These are phyloP conservation scores for Elephantulus edwardii DNA, from an alignment of 2,113 vertebrate genomes.

Conservation along the genomic window DNA sequence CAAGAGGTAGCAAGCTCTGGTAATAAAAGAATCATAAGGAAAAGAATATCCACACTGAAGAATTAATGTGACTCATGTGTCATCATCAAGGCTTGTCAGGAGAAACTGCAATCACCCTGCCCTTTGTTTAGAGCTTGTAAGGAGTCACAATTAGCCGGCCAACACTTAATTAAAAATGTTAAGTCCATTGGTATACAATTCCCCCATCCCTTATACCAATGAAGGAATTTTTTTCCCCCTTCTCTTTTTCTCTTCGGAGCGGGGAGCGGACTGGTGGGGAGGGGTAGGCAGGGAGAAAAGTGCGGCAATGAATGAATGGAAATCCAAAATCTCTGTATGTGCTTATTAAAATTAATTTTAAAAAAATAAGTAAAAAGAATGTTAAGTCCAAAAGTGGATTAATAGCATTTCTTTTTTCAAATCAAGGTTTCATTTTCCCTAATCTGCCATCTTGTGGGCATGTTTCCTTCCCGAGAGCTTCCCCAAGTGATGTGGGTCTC, in stretches of 20 bases:
- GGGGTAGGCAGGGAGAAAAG: too few species aligned
- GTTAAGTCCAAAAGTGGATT: neutral
- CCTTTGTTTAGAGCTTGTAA: slow-evolving; percentile 19
- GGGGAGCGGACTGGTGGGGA: too few species aligned
- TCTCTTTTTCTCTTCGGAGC: too few species aligned
- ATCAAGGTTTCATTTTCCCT: neutral
- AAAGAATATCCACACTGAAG: neutral
- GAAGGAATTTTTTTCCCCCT: too few species aligned
- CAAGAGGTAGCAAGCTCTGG: neutral
- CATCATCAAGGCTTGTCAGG: neutral
- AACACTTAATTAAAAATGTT: slow-evolving; percentile 11
- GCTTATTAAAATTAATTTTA: too few species aligned
- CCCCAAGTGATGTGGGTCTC: neutral
- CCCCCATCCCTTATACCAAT: too few species aligned
- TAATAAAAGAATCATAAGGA: neutral
- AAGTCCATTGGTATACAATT: too few species aligned
- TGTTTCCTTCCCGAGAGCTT: slow-evolving; percentile 5
- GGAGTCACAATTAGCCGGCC: neutral
- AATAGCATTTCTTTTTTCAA: neutral
- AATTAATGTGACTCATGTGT: neutral
- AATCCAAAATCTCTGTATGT: too few species aligned
- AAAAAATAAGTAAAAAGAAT: too few species aligned
- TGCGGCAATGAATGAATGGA: too few species aligned
- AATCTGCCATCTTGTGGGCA: neutral
- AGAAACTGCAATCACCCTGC: neutral